Evolutionary conservation across 2,888 invertebrate genomes (phyloP), one percentile per base, ranked within the genome.

Genomic region (Ctenicera cuprea): DNA sequence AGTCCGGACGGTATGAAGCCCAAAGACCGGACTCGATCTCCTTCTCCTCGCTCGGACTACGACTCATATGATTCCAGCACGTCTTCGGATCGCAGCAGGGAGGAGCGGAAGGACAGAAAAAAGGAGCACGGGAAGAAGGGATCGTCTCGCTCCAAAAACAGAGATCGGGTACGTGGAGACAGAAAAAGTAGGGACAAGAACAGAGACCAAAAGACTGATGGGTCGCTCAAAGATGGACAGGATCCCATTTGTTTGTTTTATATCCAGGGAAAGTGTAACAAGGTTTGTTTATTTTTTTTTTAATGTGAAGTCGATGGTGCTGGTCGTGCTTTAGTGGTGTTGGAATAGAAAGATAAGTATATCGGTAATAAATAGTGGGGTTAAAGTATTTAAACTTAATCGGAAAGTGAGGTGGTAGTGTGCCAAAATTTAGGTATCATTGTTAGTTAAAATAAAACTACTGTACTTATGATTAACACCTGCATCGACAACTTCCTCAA

Each of bases 201-300:
- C 67, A 80, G 77, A 78, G 82, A 75, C 45, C 86, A 65, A 87
- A 88, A 71, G 83, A 89, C 37, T 86, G 87, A 38, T 82, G 84
- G 45, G 33, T 85, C 86, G 76, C 87, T 89, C 84, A 92, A 92
- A 85, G 92, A 92, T 83, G 89, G 91, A 4, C 64, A 68, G 16
- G 74, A 43, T 74, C 91, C 92, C 16, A 91, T 95, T 76, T 97
- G 97, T 85, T 90, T 94, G 78, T 96, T 94, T 88, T 96, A 91
- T 85, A 92, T 95, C 90, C 96, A 96, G 87, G 97, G 96, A 70
- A 96, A 95, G 87, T 97, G 97, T 86, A 93, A 93, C 82, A 92
- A 92, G 85, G 89, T 89, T 82, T 81, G 83, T 76, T 54, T 62
- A n/a, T 3, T 11, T 43, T 37, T 43, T 37, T 38, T 59, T 11